Conservation (phyloP, 2,113 vertebrate genomes). For the Haemorhous mexicanus region DNA sequence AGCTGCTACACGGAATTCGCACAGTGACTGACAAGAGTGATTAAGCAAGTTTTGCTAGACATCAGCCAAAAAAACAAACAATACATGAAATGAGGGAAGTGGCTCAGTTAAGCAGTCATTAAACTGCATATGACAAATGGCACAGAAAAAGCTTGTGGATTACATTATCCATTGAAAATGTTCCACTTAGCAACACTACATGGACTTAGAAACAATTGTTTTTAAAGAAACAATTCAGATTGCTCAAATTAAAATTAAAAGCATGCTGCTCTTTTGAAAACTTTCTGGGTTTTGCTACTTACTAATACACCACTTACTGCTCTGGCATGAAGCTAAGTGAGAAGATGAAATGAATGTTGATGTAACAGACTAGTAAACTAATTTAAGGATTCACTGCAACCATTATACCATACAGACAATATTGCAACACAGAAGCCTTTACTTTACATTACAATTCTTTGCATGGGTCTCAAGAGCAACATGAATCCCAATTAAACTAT, state of each 20-base stretch:
- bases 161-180: constrained; percentile 55
- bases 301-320: constrained; percentile 52
- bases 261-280: constrained; percentile 53
- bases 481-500: constrained; percentile 76
- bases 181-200: constrained; percentile 54
- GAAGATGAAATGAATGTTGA: constrained; percentile 69
- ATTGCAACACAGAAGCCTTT: constrained; percentile 60
- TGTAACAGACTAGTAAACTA: constrained; percentile 69
- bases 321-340: constrained; percentile 60
- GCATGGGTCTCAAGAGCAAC: constrained; percentile 65
- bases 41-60: constrained; percentile 56
- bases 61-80: constrained; percentile 65
- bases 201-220: constrained; percentile 43
- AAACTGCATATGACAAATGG: constrained; percentile 50
- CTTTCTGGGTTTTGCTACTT: constrained; percentile 45
- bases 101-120: constrained; percentile 47
- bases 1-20: not conserved
- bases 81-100: constrained; percentile 51
- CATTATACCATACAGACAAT: constrained; percentile 16
- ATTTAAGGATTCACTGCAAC: constrained; percentile 65
- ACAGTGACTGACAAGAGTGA: constrained; percentile 8
- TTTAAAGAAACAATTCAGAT: constrained; percentile 43
- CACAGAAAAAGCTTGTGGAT: constrained; percentile 34
- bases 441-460: constrained; percentile 60
- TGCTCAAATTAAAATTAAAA: constrained; percentile 59